Conservation (phyloP, 92 coral and sea anemone species). For the Bergia sp. region DNA sequence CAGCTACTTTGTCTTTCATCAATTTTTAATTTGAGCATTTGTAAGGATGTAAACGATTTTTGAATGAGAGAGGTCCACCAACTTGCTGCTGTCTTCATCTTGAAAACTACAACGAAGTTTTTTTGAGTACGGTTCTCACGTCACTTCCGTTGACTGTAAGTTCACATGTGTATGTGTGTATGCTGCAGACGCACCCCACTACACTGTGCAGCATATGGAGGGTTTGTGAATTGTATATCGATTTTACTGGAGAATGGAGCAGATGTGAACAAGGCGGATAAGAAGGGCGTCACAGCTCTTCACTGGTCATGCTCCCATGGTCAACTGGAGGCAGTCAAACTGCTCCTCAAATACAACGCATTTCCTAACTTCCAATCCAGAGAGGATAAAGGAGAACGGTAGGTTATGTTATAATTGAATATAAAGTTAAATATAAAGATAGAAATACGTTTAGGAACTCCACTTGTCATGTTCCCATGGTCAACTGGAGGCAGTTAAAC, state of each 20-base stretch:
- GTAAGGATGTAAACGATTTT: too few species aligned
- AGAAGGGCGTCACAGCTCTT: slow-evolving; percentile 78
- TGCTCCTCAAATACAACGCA: slow-evolving; percentile 72
- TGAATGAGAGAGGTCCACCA: too few species aligned
- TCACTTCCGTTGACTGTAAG: neutral
- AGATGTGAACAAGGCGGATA: slow-evolving; percentile 77
- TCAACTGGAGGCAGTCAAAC: slow-evolving; percentile 92
- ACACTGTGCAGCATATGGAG: slow-evolving; percentile 96
- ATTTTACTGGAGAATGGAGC: slow-evolving; percentile 79
- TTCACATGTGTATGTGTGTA: neutral
- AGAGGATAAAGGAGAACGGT: slow-evolving; percentile 72
- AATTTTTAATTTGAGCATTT: too few species aligned
- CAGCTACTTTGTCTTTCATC: too few species aligned
- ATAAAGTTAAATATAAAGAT: too few species aligned
- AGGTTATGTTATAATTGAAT: neutral
- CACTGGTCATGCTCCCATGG: slow-evolving; percentile 93
- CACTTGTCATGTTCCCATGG: slow-evolving; percentile 70
- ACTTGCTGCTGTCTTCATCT: too few species aligned
- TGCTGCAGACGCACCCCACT: slow-evolving; percentile 81
- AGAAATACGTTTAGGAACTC: neutral
- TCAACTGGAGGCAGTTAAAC: slow-evolving; percentile 92
- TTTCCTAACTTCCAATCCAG: slow-evolving; percentile 77
- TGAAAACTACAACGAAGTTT: too few species aligned
- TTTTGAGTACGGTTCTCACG: too few species aligned
- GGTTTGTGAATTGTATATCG: slow-evolving; percentile 90